Conservation (phyloP, 1,140 invertebrate genomes). For the Brachionus angularis region DNA sequence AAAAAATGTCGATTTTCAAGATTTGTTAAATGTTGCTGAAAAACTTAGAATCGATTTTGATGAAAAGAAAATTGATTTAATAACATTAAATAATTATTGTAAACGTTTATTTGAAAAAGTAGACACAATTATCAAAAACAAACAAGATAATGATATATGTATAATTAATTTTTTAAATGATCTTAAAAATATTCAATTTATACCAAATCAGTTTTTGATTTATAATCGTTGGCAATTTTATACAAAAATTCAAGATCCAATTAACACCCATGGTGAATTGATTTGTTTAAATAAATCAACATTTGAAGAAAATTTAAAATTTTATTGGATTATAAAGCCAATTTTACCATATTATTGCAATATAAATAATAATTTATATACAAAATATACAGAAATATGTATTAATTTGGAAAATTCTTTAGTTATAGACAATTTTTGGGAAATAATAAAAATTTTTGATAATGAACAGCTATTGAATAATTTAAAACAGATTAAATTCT, state of each 20-base stretch:
- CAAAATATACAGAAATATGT: too few relatives aligned
- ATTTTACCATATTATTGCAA: background rate
- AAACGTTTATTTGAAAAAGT: background rate
- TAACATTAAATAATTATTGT: background rate
- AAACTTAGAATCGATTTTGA: background rate
- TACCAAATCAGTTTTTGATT: too few relatives aligned
- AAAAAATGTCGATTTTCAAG: background rate
- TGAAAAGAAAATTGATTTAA: background rate
- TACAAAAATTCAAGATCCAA: background rate
- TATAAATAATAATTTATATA: background rate
- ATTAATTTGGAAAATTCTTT: too few relatives aligned
- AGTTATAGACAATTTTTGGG: too few relatives aligned
- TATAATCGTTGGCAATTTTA: background rate
- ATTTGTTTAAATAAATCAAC: background rate
- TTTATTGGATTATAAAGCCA: background rate
- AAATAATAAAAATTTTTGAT: too few relatives aligned
- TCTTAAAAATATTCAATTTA: constrained; percentile 8
- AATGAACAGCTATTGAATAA: too few relatives aligned
- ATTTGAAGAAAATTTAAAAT: background rate
- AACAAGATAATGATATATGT: too few relatives aligned
- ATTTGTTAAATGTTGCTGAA: background rate
- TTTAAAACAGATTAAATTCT: too few relatives aligned
- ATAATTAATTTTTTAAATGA: too few relatives aligned
- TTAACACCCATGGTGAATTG: background rate
- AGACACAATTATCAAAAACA: background rate